Percentiles rank a stretch among this genome's conserved stretches.
Evolutionary conservation across 2,113 vertebrate genomes (phyloP).

Genomic region (Hystrix cristata): DNA sequence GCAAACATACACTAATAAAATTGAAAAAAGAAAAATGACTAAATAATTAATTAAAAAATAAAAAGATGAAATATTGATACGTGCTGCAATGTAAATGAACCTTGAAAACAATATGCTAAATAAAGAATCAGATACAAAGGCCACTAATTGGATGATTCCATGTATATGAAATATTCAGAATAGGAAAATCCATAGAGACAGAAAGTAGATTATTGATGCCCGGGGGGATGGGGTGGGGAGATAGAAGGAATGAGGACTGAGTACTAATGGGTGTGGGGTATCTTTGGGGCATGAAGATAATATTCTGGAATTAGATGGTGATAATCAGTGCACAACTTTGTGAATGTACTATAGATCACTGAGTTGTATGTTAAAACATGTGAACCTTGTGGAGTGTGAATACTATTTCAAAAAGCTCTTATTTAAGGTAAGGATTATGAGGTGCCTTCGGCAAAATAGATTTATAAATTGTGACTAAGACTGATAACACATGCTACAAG

Average conservation of each 20-base stretch:
- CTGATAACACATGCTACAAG: no score
- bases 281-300: not conserved
- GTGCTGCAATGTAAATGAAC: not conserved
- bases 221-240: not conserved
- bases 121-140: not conserved
- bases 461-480: not conserved
- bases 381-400: not conserved
- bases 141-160: not conserved
- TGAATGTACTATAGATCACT: not conserved
- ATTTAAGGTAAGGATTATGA: not conserved
- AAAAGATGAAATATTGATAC: not conserved
- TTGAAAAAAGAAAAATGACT: not conserved
- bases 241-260: not conserved
- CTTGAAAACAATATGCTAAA: not conserved
- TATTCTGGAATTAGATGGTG: not conserved
- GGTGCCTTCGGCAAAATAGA: not conserved
- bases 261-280: accelerated
- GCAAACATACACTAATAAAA: no score
- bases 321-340: not conserved
- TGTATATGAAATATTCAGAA: not conserved
- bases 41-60: not conserved
- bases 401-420: not conserved
- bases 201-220: not conserved
- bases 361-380: not conserved
- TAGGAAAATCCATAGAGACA: not conserved